phyloP scores from a whole-genome alignment of 1,140 invertebrate genomes.

The Lamellibrachia luymesi region DNA sequence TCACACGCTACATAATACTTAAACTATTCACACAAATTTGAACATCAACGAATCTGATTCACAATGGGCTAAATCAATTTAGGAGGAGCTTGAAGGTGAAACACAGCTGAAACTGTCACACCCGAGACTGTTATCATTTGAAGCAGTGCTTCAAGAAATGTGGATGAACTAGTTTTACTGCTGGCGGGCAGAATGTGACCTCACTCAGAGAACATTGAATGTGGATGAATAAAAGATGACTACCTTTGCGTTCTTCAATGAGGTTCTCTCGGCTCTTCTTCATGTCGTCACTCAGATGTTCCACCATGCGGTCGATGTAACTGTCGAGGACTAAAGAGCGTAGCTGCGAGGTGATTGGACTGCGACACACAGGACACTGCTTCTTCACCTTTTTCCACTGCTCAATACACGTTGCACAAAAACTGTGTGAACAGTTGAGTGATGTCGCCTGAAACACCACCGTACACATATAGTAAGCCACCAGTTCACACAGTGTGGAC shows the following conservation, averaged over 20 bases:
- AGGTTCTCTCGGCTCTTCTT: conserved; percentile 40
- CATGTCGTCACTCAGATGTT: conserved; percentile 48
- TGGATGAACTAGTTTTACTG: neutral
- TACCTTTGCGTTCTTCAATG: conserved; percentile 45
- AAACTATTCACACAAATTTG: too few relatives aligned
- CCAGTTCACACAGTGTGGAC: neutral
- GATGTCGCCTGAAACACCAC: conserved; percentile 62
- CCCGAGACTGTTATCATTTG: neutral
- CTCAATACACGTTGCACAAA: conserved; percentile 73
- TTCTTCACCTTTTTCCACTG: conserved; percentile 72
- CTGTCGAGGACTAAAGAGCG: conserved; percentile 57
- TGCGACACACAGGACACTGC: conserved; percentile 73
- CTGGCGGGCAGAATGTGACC: neutral
- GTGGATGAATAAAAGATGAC: neutral
- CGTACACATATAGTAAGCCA: neutral
- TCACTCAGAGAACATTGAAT: neutral
- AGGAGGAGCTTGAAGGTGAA: neutral
- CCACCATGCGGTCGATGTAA: conserved; percentile 66
- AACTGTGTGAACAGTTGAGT: conserved; percentile 75
- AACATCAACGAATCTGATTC: too few relatives aligned
- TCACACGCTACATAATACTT: too few relatives aligned
- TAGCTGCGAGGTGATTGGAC: conserved; percentile 47
- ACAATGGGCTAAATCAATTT: neutral
- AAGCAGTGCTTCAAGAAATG: neutral
- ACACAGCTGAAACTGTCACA: neutral